Conservation (phyloP, 2,113 vertebrate genomes). For the Siniperca knerii region DNA sequence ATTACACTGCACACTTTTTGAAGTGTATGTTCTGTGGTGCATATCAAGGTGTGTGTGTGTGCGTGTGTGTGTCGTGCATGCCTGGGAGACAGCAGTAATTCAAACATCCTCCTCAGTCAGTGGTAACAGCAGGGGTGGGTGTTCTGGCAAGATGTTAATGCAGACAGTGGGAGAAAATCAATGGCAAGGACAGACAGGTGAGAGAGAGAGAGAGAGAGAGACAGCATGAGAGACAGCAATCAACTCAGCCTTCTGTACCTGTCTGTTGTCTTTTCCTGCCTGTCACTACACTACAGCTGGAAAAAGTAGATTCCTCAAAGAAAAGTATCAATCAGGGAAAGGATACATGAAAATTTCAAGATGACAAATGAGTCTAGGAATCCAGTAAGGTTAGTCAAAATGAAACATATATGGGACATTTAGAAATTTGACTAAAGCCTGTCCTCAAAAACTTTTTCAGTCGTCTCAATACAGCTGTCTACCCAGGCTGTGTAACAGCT, state of each 20-base stretch:
- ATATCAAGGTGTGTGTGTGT: not conserved
- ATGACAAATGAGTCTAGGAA: no score
- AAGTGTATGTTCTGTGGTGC: not conserved
- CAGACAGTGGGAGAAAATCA: constrained; percentile 44
- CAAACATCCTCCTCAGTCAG: constrained; percentile 35
- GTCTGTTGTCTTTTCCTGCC: not conserved
- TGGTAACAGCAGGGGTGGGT: constrained; percentile 45
- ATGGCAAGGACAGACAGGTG: constrained; percentile 4
- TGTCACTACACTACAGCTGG: not conserved
- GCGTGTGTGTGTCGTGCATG: not conserved
- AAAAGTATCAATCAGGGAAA: not conserved
- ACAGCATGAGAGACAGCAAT: not conserved
- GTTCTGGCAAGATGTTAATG: constrained; percentile 53
- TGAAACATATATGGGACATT: not conserved
- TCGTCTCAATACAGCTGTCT: no score
- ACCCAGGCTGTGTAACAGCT: no score
- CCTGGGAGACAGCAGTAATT: constrained; percentile 10
- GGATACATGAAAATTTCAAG: not conserved
- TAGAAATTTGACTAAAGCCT: not conserved
- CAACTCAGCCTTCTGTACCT: not conserved
- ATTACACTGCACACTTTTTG: not conserved
- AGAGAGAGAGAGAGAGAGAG: not conserved
- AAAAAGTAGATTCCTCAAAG: not conserved
- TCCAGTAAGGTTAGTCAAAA: not conserved
- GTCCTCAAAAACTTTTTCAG: no score